These are phyloP conservation scores for Melieria crassipennis DNA, from an alignment of 2,888 invertebrate species.

Conservation along the genomic window DNA sequence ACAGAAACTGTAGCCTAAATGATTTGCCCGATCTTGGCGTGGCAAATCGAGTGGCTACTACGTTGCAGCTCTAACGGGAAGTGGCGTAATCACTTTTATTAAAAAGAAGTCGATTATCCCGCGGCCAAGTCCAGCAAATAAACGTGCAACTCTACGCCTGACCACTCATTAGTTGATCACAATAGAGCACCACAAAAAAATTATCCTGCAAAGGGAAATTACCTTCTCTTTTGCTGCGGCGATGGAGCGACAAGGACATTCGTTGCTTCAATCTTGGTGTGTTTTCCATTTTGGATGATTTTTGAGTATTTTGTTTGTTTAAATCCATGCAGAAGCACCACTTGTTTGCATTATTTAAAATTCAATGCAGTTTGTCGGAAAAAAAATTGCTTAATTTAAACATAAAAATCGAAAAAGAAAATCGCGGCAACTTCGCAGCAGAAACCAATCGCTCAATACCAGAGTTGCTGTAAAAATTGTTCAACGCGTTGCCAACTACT, in stretches of 20 bases:
- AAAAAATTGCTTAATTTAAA: constrained; percentile 6
- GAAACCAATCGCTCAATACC: background rate
- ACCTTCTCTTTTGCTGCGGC: constrained; percentile 46
- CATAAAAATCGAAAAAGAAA: background rate
- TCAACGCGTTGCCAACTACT: too few species aligned
- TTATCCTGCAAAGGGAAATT: background rate
- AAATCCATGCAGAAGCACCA: background rate
- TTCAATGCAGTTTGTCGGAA: background rate
- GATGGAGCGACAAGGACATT: constrained; percentile 54
- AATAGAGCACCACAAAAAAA: too few species aligned
- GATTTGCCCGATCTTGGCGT: too few species aligned
- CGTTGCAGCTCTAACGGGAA: too few species aligned
- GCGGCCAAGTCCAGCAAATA: background rate
- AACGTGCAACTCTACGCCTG: background rate
- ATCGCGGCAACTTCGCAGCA: constrained; percentile 2
- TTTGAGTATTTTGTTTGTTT: background rate
- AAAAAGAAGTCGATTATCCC: constrained; percentile 1
- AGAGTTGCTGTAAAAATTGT: background rate
- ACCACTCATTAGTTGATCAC: too few species aligned
- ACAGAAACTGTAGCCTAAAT: too few species aligned
- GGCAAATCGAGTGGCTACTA: too few species aligned
- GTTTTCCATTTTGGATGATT: constrained; percentile 49
- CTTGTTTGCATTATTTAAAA: too few species aligned
- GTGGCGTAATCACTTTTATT: too few species aligned
- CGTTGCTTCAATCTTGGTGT: constrained; percentile 50